Base-by-base conservation (phyloP, 2,113 vertebrate genomes). In the Cottus gobio region DNA sequence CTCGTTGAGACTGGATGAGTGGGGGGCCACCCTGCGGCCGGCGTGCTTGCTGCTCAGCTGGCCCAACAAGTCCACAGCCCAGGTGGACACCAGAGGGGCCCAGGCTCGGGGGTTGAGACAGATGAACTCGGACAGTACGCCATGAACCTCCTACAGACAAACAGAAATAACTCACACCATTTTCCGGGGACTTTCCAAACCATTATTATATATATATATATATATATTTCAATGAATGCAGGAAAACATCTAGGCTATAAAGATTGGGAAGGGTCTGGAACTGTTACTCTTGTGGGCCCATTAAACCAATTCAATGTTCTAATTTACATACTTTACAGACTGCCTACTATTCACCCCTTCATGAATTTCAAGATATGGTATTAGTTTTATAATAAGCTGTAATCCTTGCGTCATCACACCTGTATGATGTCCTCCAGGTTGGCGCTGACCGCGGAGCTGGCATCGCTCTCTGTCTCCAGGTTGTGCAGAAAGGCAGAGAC, bases 31-130 rank as follows among this genome's bases (percentile, higher is more conserved):
- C 5, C 96, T 94, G 0, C 96, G 87, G 0, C 95, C 95, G 0
- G 97, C 96, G 2, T 99, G 97, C 0, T 98, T 98, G 83, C 96
- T 98, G 90, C 98, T 99, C 62, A 99, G 91, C 34, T 98, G 97
- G 0, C 98, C 98, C 90, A 99, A 96, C n/a, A 99, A 89, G 37
- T 99, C 98, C 50, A 97, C 97, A 15, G 97, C 96, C 98, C 97
- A 99, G 0, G 96, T 90, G 0, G 97, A 97, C 3, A 99, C 96
- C 2, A 96, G 90, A 0, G 96, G 97, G 0, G 98, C 97, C 98
- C 98, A 99, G 0, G 98, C 96, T 34, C 95, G 93, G 0, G 98
- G 97, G 48, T 97, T 98, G 61, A 95, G 91, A 2, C 86, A 92
- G 15, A 99, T 95, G 44, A 99, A 98, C 46, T 97, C 97, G 0